A percentile compares a stretch with the other conserved stretches of the same genome.
Evolutionary conservation across 2,113 vertebrate species (phyloP).

Genomic region (Acrocephalus kingi): DNA sequence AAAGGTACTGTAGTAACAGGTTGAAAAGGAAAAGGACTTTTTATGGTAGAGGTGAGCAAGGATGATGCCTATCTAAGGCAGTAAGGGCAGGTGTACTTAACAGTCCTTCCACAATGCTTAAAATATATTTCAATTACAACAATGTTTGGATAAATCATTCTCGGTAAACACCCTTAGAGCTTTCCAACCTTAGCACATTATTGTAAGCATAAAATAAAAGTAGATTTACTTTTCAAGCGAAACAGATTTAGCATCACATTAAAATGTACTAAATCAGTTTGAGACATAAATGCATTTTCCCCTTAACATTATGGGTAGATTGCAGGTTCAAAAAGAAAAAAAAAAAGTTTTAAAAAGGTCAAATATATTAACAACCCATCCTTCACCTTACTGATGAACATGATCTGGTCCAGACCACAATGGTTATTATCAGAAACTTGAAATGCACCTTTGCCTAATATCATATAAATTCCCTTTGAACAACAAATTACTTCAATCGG

Average conservation of each 20-base stretch:
- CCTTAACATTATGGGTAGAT: background rate
- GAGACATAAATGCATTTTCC: background rate
- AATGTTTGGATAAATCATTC: background rate
- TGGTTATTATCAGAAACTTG: background rate
- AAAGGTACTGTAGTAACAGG: background rate
- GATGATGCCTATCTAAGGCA: background rate
- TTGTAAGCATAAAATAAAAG: background rate
- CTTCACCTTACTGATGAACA: background rate
- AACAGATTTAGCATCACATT: background rate
- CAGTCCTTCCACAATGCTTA: background rate
- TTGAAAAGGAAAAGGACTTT: background rate
- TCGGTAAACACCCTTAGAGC: background rate
- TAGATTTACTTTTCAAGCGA: background rate
- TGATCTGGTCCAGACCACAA: background rate
- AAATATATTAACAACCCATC: background rate
- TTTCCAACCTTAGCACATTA: background rate
- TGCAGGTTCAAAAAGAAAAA: background rate
- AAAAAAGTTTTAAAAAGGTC: background rate
- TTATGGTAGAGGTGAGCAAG: background rate
- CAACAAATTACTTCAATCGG: background rate
- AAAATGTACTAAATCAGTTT: background rate
- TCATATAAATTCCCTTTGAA: background rate
- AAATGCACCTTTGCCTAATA: background rate
- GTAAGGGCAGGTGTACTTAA: background rate
- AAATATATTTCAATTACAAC: background rate